phyloP scores from a whole-genome alignment of 2,888 invertebrate species.

The Nemotelus pantherinus region DNA sequence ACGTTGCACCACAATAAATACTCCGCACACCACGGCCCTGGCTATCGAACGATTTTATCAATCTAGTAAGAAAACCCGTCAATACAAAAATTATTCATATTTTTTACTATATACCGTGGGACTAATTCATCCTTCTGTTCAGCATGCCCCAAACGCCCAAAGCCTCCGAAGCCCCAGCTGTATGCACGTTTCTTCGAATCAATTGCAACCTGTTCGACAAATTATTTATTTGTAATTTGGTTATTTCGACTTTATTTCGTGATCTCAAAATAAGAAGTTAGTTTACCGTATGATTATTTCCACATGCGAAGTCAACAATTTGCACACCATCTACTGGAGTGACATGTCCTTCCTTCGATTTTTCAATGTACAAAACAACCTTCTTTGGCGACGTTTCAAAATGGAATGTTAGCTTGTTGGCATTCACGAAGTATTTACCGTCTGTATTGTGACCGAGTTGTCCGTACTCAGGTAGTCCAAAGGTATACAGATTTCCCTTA shows the following conservation, averaged over 20 bases:
- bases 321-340: slow-evolving; percentile 85
- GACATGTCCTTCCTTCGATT: slow-evolving; percentile 85
- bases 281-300: slow-evolving; percentile 87
- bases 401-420: slow-evolving; percentile 86
- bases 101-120: slow-evolving; percentile 64
- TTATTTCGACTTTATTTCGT: slow-evolving; percentile 6
- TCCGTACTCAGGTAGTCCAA: slow-evolving; percentile 93
- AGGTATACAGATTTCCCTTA: slow-evolving; percentile 88
- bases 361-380: slow-evolving; percentile 87
- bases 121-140: slow-evolving; percentile 93
- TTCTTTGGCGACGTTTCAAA: slow-evolving; percentile 87
- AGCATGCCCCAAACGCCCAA: slow-evolving; percentile 91
- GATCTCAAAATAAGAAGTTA: background rate
- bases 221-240: background rate
- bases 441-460: slow-evolving; percentile 94
- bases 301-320: slow-evolving; percentile 90
- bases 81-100: slow-evolving; percentile 53
- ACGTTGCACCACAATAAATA: slow-evolving; percentile 86
- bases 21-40: slow-evolving; percentile 84
- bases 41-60: slow-evolving; percentile 89
- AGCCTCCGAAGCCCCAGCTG: slow-evolving; percentile 96
- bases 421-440: slow-evolving; percentile 92
- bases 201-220: slow-evolving; percentile 73
- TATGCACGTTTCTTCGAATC: slow-evolving; percentile 89
- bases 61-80: slow-evolving; percentile 60